Percentiles rank a stretch among this genome's conserved stretches.
These are phyloP conservation scores for Hirtodrosophila histrioides DNA, from an alignment of 2,888 invertebrate species.

Conservation along the genomic window DNA sequence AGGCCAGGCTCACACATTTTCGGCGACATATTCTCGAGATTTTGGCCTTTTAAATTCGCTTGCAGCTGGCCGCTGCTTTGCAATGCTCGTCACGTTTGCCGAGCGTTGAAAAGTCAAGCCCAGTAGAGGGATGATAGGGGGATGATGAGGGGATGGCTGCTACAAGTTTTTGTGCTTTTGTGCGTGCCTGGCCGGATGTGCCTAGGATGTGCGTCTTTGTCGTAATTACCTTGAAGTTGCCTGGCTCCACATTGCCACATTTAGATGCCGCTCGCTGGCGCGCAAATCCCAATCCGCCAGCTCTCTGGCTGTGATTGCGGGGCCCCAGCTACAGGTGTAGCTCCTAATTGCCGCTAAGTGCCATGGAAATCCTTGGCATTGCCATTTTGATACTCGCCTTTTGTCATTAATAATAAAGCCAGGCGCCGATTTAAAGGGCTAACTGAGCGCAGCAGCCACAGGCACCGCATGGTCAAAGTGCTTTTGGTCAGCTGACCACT, in stretches of 20 bases:
- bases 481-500: constrained; percentile 76
- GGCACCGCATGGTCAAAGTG: constrained; percentile 76
- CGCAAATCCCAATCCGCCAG: constrained; percentile 66
- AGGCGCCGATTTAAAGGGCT: constrained; percentile 44
- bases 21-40: constrained; percentile 66
- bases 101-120: constrained; percentile 71
- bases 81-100: constrained; percentile 69
- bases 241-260: constrained; percentile 38
- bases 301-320: constrained; percentile 37
- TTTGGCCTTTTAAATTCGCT: constrained; percentile 65
- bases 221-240: constrained; percentile 77
- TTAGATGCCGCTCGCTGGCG: constrained; percentile 54
- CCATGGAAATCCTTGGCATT: constrained; percentile 54
- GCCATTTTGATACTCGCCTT: constrained; percentile 45
- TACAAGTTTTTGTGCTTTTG: constrained; percentile 74
- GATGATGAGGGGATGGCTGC: neutral
- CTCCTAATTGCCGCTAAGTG: constrained; percentile 80
- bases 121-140: neutral
- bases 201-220: constrained; percentile 68
- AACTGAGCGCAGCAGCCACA: constrained; percentile 32
- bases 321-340: constrained; percentile 66
- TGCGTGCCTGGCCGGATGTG: constrained; percentile 74
- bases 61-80: constrained; percentile 53
- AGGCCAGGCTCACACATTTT: constrained; percentile 44
- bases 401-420: constrained; percentile 69